Evolutionary conservation across 2,888 invertebrate genomes (phyloP).

Genomic region (Trachelus stipa): DNA sequence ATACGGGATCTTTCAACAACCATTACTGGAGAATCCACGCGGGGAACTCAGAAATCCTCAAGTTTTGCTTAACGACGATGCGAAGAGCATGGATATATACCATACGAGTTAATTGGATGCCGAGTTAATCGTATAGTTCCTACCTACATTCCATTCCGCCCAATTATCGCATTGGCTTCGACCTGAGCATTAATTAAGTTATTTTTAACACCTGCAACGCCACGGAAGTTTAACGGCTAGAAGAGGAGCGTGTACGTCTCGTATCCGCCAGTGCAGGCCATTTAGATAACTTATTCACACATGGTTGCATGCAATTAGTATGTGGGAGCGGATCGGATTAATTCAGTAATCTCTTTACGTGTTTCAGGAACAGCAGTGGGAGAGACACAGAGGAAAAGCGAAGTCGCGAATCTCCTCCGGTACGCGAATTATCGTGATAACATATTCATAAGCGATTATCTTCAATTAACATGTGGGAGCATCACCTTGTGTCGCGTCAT

Average conservation of each 20-base stretch:
- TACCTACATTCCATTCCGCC: constrained; percentile 38
- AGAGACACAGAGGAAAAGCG: neutral
- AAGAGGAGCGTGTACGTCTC: neutral
- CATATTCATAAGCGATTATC: constrained; percentile 8
- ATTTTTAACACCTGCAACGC: constrained; percentile 50
- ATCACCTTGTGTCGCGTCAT: constrained; percentile 1
- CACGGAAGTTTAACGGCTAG: constrained; percentile 3
- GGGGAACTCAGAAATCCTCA: neutral
- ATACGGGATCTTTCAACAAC: neutral
- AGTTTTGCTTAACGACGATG: constrained; percentile 5
- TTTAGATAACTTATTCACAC: constrained; percentile 32
- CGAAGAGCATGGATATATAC: neutral
- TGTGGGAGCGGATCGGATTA: constrained; percentile 30
- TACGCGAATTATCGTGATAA: neutral
- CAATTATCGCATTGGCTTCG: constrained; percentile 47
- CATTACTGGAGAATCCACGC: neutral
- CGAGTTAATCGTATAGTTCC: constrained; percentile 51
- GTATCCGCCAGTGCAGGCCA: constrained; percentile 12
- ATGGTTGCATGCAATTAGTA: constrained; percentile 44
- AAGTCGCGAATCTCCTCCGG: neutral
- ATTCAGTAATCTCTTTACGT: neutral
- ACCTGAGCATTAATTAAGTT: constrained; percentile 56
- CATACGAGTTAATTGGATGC: constrained; percentile 56
- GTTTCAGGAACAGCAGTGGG: neutral
- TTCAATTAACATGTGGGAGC: constrained; percentile 29